phyloP scores from a whole-genome alignment of 2,113 vertebrate genomes.

The Oreochromis tanganicae region DNA sequence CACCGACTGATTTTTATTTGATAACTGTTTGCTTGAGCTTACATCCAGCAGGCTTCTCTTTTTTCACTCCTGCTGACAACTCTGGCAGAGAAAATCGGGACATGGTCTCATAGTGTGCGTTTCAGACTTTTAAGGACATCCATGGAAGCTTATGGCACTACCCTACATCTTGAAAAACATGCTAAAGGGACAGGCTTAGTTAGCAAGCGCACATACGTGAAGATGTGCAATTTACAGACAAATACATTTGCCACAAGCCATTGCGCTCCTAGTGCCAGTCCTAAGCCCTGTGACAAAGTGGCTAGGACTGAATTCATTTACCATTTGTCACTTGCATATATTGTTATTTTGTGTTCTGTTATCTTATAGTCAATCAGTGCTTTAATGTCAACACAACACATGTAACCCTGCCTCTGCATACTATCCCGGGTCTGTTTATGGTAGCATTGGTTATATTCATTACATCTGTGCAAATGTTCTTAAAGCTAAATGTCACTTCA shows the following conservation, averaged over 20 bases:
- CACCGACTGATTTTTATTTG: not conserved
- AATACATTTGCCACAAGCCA: not conserved
- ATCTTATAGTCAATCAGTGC: too few species aligned
- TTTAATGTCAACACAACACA: too few species aligned
- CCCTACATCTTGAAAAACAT: not conserved
- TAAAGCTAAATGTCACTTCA: too few species aligned
- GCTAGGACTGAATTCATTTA: too few species aligned
- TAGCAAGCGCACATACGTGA: not conserved
- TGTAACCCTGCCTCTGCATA: too few species aligned
- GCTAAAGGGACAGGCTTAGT: not conserved
- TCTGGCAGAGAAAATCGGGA: not conserved
- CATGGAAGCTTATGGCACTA: not conserved
- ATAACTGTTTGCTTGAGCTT: not conserved
- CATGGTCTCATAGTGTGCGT: not conserved
- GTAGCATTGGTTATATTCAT: too few species aligned
- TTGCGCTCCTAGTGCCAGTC: not conserved
- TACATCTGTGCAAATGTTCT: too few species aligned
- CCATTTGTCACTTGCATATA: too few species aligned
- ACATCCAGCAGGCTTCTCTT: not conserved
- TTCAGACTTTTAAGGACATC: not conserved
- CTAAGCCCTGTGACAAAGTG: not conserved
- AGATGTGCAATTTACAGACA: not conserved
- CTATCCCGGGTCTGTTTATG: too few species aligned
- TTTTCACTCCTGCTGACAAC: not conserved
- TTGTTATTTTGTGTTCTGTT: too few species aligned